Base-by-base conservation (phyloP, 2,888 invertebrate genomes). In the Xiphydria camelus region DNA sequence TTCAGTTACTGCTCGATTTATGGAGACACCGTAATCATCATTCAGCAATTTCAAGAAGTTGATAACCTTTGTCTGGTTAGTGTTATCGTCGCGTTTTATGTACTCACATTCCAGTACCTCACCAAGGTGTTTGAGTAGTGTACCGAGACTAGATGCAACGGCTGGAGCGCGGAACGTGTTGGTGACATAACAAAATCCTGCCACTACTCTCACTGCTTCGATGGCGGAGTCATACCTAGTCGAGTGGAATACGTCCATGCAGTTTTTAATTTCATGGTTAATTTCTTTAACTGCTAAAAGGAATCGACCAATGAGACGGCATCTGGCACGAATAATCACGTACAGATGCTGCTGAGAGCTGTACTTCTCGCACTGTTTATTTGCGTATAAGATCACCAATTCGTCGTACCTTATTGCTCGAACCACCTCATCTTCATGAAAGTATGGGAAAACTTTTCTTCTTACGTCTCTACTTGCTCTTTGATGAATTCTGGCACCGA, bases 251-350 rank as follows among this genome's bases (percentile, higher is more conserved):
- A 53, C 21, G 12, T 49, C 49, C 2, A 49, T 25, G 21, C 50
- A 46, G 2, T 34, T n/a, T 14, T 12, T 41, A 10, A 55, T 45
- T 26, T 29, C 14, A n/a, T 14, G 21, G n/a, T 58, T 32, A 3
- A 44, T 14, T 6, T 20, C 22, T 43, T 48, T n/a, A 1, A 44
- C 5, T 10, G 38, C 20, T 2, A 39, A 2, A 4, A 57, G 10
- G 39, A 57, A 51, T 19, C 53, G 44, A 25, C 55, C 50, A 14
- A 55, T 25, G 17, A 48, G 33, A 9, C 53, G 45, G 10, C 55
- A n/a, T 29, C 50, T 36, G n/a, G 46, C 42, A 12, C 57, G 29
- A 34, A 40, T 45, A 39, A 40, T 40, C 4, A 23, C 32, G 18
- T 45, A 12, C 20, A 40, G 32, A 45, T 32, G 33, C 20, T 21